Conservation (phyloP, 2,113 vertebrate species). For the Peucedramus taeniatus region DNA sequence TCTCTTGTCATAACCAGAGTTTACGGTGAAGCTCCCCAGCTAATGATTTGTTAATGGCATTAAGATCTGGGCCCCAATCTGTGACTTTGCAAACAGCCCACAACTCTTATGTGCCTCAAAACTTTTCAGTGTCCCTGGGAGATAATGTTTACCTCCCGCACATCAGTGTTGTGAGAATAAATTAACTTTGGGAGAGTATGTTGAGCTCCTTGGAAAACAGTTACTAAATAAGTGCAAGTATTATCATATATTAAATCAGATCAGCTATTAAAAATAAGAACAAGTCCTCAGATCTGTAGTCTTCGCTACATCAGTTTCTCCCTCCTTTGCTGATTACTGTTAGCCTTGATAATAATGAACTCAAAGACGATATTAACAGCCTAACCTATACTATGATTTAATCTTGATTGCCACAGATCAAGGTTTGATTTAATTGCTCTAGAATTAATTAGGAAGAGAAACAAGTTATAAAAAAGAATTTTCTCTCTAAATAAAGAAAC, state of each 20-base stretch:
- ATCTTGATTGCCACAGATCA: constrained; percentile 66
- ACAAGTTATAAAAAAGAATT: constrained; percentile 65
- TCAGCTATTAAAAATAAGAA: constrained; percentile 63
- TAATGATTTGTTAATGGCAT: constrained; percentile 14
- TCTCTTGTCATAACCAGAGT: background rate
- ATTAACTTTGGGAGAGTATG: constrained; percentile 47
- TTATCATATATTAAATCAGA: constrained; percentile 69
- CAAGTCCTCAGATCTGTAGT: constrained; percentile 54
- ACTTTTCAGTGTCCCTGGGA: constrained; percentile 24
- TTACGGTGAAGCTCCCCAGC: rapidly evolving
- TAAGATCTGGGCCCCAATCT: background rate
- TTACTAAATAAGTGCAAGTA: constrained; percentile 63
- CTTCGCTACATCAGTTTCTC: constrained; percentile 50
- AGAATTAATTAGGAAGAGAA: constrained; percentile 73
- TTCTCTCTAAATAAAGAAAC: constrained; percentile 62
- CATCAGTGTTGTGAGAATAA: constrained; percentile 54
- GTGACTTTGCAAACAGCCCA: background rate
- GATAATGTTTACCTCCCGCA: constrained; percentile 53
- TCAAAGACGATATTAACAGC: constrained; percentile 59
- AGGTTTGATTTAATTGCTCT: constrained; percentile 67
- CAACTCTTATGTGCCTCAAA: background rate
- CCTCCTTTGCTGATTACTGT: constrained; percentile 64
- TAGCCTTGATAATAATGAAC: constrained; percentile 69
- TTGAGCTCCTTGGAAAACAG: constrained; percentile 48
- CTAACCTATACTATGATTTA: constrained; percentile 55